Conservation (phyloP, 2,888 invertebrate species). For the Aphidoletes aphidimyza region DNA sequence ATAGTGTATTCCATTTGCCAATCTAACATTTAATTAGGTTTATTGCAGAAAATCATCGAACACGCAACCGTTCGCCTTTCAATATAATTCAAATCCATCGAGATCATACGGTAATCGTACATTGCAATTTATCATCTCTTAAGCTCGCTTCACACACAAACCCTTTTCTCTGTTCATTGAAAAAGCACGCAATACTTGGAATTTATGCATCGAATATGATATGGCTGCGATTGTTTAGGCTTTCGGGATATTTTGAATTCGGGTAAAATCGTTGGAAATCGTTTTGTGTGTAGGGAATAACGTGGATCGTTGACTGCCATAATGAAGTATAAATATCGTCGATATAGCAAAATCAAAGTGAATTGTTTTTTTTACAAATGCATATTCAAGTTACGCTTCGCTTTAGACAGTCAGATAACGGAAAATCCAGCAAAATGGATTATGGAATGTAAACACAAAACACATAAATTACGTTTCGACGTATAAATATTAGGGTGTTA, state of each 20-base stretch:
- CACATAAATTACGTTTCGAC: conserved; percentile 50
- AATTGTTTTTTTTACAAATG: neutral
- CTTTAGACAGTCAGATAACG: neutral
- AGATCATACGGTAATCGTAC: neutral
- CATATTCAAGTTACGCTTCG: neutral
- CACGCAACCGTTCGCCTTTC: neutral
- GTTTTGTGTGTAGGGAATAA: too few relatives aligned
- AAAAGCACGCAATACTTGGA: neutral
- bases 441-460: conserved; percentile 54
- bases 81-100: neutral
- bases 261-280: too few relatives aligned
- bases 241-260: too few relatives aligned
- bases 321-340: too few relatives aligned
- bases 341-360: too few relatives aligned
- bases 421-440: conserved; percentile 24
- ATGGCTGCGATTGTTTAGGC: too few relatives aligned
- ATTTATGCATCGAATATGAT: neutral
- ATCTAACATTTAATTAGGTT: neutral
- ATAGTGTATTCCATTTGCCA: neutral
- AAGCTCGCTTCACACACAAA: too few relatives aligned
- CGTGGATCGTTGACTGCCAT: too few relatives aligned
- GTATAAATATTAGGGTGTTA: conserved; percentile 54
- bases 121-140: neutral
- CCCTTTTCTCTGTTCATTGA: neutral
- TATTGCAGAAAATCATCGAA: neutral